Conservation (phyloP, 2,113 vertebrate species). For the Halichoerus grypus region DNA sequence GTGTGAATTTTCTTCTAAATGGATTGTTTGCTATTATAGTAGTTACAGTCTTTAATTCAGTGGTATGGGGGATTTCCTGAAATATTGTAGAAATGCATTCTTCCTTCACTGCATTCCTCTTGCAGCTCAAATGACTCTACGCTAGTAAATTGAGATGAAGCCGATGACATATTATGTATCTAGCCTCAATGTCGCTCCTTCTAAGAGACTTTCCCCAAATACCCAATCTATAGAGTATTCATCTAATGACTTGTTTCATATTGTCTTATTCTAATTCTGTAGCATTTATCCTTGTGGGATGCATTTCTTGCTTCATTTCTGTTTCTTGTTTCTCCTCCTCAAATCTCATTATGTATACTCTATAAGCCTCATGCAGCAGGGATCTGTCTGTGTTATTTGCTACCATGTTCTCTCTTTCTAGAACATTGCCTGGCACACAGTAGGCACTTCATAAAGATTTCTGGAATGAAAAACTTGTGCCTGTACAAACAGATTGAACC, state of each 20-base stretch:
- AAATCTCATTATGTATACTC: neutral
- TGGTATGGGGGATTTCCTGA: conserved; percentile 80
- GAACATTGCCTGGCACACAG: neutral
- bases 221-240: neutral
- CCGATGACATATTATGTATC: neutral
- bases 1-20: conserved; percentile 85
- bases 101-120: conserved; percentile 37
- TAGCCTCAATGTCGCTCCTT: neutral
- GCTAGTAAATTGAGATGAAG: conserved; percentile 58
- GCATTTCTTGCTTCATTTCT: neutral
- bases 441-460: conserved; percentile 28
- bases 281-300: neutral
- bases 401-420: neutral
- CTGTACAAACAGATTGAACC: neutral
- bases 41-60: conserved; percentile 82
- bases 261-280: neutral
- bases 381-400: neutral
- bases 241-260: neutral
- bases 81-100: conserved; percentile 75
- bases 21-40: conserved; percentile 84
- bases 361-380: neutral
- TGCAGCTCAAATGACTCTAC: conserved; percentile 56
- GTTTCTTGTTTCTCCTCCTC: neutral
- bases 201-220: neutral
- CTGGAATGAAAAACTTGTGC: conserved; percentile 5